Evolutionary conservation across 2,113 vertebrate genomes (phyloP), one percentile per base, ranked within the genome.

Genomic region (Pseudopodoces humilis): DNA sequence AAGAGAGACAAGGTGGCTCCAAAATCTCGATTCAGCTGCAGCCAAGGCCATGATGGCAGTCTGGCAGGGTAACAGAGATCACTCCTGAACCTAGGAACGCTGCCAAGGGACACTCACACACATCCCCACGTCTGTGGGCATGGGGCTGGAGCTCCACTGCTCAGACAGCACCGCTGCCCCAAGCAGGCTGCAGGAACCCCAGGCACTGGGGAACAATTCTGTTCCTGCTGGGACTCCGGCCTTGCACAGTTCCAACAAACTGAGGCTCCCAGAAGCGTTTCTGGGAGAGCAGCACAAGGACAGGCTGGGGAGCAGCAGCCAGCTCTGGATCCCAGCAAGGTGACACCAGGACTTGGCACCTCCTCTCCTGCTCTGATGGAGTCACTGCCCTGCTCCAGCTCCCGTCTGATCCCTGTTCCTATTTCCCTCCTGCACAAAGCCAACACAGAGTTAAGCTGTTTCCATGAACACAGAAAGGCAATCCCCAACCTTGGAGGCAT

Each of bases 31-130:
- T 1, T 52, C 21, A 25, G 25, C 0, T 5, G 33, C 78, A 63
- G 55, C 77, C 6, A 2, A 20, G 1, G 31, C n/a, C 10, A 0
- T 0, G 8, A 13, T 0, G 7, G 21, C 8, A 25, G 46, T 0
- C 23, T 6, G 37, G 25, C 3, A 21, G 63, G 4, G 1, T 0
- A 3, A 17, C 4, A 16, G 0, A 0, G 5, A 8, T 1, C 33
- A 1, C 12, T 31, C n/a, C 11, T 25, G 64, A 46, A 1, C 4
- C 28, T 0, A 0, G 0, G 6, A 6, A 3, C 23, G 55, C 44
- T 35, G 50, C 53, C 37, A 18, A 21, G 37, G 59, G 37, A 58
- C n/a, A 9, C 14, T 0, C 27, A 7, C 20, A 7, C 2, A 11
- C 28, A 6, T 5, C 10, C 50, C 43, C 16, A 0, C 2, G 12